A percentile compares a stretch with the other conserved stretches of the same genome.
phyloP scores from a whole-genome alignment of 1,140 invertebrate genomes.

The Limonius californicus region DNA sequence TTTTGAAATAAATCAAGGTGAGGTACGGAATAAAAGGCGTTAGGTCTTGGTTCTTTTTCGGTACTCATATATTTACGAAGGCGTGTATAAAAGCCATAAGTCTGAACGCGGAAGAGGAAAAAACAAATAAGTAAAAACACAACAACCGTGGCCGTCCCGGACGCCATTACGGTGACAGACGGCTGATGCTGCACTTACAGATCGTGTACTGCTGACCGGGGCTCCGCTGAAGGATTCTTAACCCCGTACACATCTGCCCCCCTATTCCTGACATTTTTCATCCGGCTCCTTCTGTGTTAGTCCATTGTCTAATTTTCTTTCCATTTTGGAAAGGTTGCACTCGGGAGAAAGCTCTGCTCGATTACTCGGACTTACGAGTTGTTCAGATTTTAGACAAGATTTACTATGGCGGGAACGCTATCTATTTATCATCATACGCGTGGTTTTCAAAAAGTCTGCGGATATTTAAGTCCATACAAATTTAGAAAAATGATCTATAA shows the following conservation, averaged over 20 bases:
- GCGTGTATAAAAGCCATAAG: slow-evolving; percentile 9
- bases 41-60: slow-evolving; percentile 3
- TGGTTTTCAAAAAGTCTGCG: too few relatives aligned
- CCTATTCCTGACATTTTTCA: too few relatives aligned
- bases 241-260: not conserved
- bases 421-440: too few relatives aligned
- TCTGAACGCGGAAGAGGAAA: slow-evolving; percentile 6
- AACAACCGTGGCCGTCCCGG: slow-evolving; percentile 7
- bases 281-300: too few relatives aligned
- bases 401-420: too few relatives aligned
- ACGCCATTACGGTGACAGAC: slow-evolving; percentile 8
- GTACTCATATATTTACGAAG: slow-evolving; percentile 10
- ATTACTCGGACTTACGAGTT: too few relatives aligned
- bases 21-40: slow-evolving; percentile 2
- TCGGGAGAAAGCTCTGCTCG: too few relatives aligned
- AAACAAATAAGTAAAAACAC: slow-evolving; percentile 13
- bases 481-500: too few relatives aligned
- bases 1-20: slow-evolving; percentile 10
- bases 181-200: slow-evolving; percentile 2
- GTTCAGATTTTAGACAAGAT: too few relatives aligned
- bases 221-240: not conserved
- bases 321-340: too few relatives aligned
- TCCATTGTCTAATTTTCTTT: too few relatives aligned
- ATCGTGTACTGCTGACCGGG: not conserved
- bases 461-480: too few relatives aligned